Evolutionary conservation across 2,888 invertebrate species (phyloP).

Genomic region (Nomada flava): DNA sequence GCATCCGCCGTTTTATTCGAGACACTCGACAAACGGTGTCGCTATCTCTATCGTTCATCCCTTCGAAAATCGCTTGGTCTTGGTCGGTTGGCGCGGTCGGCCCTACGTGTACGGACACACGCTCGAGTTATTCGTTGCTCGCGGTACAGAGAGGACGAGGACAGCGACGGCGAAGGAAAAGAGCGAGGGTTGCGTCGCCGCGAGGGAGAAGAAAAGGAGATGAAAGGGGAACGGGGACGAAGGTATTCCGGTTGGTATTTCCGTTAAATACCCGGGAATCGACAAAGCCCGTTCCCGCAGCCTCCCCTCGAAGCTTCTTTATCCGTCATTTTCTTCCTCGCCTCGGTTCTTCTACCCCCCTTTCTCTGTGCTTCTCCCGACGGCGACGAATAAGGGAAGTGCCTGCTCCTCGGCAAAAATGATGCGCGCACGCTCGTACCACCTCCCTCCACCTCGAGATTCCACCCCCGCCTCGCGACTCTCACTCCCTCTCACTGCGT

Average conservation of each 20-base stretch:
- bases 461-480: slow-evolving; percentile 58
- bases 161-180: slow-evolving; percentile 40
- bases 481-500: slow-evolving; percentile 43
- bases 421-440: slow-evolving; percentile 75
- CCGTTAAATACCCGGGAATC: slow-evolving; percentile 79
- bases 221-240: slow-evolving; percentile 66
- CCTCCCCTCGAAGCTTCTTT: slow-evolving; percentile 68
- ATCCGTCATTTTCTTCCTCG: slow-evolving; percentile 72
- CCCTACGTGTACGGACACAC: slow-evolving; percentile 35
- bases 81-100: slow-evolving; percentile 20
- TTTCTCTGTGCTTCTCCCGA: slow-evolving; percentile 67
- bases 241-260: slow-evolving; percentile 77
- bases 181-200: slow-evolving; percentile 6
- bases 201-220: slow-evolving; percentile 56
- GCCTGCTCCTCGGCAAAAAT: slow-evolving; percentile 72
- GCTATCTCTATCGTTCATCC: slow-evolving; percentile 3
- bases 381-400: slow-evolving; percentile 75
- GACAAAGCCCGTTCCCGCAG: slow-evolving; percentile 76
- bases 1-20: background rate
- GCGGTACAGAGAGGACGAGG: slow-evolving; percentile 34
- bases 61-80: slow-evolving; percentile 32
- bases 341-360: slow-evolving; percentile 67
- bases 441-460: slow-evolving; percentile 42
- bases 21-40: background rate
- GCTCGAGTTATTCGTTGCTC: slow-evolving; percentile 42